Conservation (phyloP, 2,888 invertebrate genomes). For the Acrobasis repandana region DNA sequence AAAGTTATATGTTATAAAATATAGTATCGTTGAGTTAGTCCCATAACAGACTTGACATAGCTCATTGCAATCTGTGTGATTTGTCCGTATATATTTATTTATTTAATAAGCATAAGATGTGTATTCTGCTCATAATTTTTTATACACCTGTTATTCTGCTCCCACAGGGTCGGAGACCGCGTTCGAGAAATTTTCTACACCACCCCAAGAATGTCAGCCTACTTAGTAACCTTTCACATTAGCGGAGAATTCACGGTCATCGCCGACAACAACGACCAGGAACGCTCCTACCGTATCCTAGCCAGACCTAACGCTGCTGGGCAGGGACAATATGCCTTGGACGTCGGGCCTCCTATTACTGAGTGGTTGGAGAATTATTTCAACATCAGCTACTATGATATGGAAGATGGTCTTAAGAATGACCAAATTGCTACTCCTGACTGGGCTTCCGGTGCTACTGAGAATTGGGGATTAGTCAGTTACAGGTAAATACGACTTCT, state of each 20-base stretch:
- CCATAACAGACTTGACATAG: no score
- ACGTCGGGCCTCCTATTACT: conserved; percentile 68
- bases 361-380: conserved; percentile 67
- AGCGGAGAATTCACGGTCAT: conserved; percentile 68
- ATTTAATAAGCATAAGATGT: no score
- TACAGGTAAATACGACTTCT: conserved; percentile 55
- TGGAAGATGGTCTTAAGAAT: conserved; percentile 66
- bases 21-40: no score
- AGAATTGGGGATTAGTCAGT: conserved; percentile 76
- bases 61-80: no score
- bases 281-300: conserved; percentile 63
- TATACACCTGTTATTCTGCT: neutral
- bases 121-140: neutral
- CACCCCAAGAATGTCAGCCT: conserved; percentile 91
- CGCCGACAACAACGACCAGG: conserved; percentile 55
- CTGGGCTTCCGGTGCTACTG: conserved; percentile 78
- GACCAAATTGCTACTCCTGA: conserved; percentile 74
- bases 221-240: conserved; percentile 88
- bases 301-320: conserved; percentile 64
- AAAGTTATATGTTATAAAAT: no score
- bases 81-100: no score
- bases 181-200: conserved; percentile 72
- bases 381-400: conserved; percentile 63
- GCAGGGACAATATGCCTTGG: conserved; percentile 70
- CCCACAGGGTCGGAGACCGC: conserved; percentile 56